phyloP scores from a whole-genome alignment of 2,797 vertebrate species.

The Sebastes kiyomatsui region DNA sequence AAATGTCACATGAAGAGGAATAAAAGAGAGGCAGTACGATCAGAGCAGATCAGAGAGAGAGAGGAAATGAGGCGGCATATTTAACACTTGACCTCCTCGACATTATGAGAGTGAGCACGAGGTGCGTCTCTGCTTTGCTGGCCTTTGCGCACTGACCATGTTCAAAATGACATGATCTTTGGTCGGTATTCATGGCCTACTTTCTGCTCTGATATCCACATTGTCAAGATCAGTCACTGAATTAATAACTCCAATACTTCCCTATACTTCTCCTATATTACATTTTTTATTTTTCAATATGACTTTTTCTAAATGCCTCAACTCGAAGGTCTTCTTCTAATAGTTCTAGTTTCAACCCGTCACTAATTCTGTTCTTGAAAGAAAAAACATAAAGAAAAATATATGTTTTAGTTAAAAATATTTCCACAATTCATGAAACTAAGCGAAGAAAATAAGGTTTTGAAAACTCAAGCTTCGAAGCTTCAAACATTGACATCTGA shows the following conservation, averaged over 20 bases:
- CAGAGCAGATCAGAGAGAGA: conserved; percentile 17
- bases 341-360: neutral
- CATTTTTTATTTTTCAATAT: neutral
- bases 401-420: too few relatives aligned
- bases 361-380: neutral
- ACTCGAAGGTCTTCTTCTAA: neutral
- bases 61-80: conserved; percentile 42
- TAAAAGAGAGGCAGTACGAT: neutral
- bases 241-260: conserved; percentile 33
- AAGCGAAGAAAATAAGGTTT: neutral
- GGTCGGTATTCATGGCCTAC: conserved; percentile 27
- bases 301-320: neutral
- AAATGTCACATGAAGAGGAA: conserved; percentile 26
- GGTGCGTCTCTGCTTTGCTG: conserved; percentile 43
- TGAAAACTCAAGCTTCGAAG: too few relatives aligned
- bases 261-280: conserved; percentile 3
- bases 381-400: neutral
- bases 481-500: too few relatives aligned
- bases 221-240: conserved; percentile 31
- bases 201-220: conserved; percentile 35
- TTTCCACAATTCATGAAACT: neutral
- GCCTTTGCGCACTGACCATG: conserved; percentile 28
- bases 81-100: conserved; percentile 58
- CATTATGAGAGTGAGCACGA: conserved; percentile 38
- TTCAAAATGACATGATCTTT: conserved; percentile 37